Evolutionary conservation across 2,888 invertebrate species (phyloP), one percentile per base, ranked within the genome.

Genomic region (Cylindroiulus punctatus): DNA sequence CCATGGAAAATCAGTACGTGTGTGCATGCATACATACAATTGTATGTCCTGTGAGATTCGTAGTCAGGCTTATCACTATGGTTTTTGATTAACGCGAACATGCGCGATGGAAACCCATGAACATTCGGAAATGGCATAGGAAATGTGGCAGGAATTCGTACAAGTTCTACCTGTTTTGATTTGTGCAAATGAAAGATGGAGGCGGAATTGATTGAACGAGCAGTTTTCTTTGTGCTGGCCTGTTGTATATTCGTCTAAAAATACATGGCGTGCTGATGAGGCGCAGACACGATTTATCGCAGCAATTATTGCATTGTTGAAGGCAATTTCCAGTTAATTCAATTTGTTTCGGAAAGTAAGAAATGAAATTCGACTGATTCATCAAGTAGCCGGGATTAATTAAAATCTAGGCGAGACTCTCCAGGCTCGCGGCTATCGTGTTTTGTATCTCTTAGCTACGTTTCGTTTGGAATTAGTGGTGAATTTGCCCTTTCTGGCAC

Each of bases 151-250:
- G 22, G 57, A 65, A 65, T 65, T 65, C 57, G 2, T 65, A 65
- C 22, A 65, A 65, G 57, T 65, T 65, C 8, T n/a, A 65, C 57
- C 52, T n/a, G 17, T 52, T 65, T 65, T 26, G 57, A 65, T 65
- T 65, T 65, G 57, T 22, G 22, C 57, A n/a, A 65, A 65, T 65
- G n/a, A n/a, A n/a, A 52, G 52, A 65, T 65, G 57, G 22, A 65
- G n/a, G 26, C 57, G 1, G n/a, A 65, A 19, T 52, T 52, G 52
- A 52, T 52, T 52, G 19, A 19, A 52, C 52, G 19, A 52, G 19
- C 19, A 19, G 22, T 65, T 22, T 26, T 26, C 57, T n/a, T 26
- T 36, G 36, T 2, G 36, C 36, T 36, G 3, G 36, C 7, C 36
- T 36, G 36, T 36, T 36, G 36, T 36, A 36, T 7, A 36, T 36